phyloP scores from a whole-genome alignment of 2,888 invertebrate genomes.

The Polymixis flavicincta region DNA sequence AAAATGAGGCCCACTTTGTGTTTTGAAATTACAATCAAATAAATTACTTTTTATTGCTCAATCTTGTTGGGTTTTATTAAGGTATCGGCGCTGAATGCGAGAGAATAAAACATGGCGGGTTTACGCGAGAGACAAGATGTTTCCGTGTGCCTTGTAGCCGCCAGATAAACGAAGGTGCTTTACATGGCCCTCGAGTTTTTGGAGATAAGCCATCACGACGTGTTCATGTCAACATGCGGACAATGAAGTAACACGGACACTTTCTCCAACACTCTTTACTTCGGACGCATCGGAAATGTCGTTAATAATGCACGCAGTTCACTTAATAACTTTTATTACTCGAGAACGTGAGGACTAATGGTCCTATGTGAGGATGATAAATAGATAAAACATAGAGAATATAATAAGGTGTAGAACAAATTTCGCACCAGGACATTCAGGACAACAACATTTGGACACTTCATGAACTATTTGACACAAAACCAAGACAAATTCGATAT shows the following conservation, averaged over 20 bases:
- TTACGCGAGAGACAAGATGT: slow-evolving; percentile 87
- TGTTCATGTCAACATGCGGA: slow-evolving; percentile 81
- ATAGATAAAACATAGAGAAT: neutral
- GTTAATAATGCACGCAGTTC: slow-evolving; percentile 42
- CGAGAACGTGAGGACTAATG: slow-evolving; percentile 5
- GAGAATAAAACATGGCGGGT: slow-evolving; percentile 89
- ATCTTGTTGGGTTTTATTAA: slow-evolving; percentile 91
- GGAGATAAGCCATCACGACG: slow-evolving; percentile 84
- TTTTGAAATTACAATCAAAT: slow-evolving; percentile 91
- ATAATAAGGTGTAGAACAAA: neutral
- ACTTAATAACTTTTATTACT: slow-evolving; percentile 42
- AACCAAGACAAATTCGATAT: neutral
- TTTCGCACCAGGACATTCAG: neutral
- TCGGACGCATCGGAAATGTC: slow-evolving; percentile 46
- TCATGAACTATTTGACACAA: neutral
- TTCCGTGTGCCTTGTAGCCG: slow-evolving; percentile 76
- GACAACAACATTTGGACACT: neutral
- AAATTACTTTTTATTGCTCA: slow-evolving; percentile 91
- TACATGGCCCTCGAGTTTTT: slow-evolving; percentile 84
- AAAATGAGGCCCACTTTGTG: slow-evolving; percentile 90
- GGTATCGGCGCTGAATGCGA: slow-evolving; percentile 89
- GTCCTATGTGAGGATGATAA: neutral
- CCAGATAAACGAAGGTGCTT: slow-evolving; percentile 83
- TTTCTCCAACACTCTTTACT: slow-evolving; percentile 71
- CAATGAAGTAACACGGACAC: slow-evolving; percentile 75